Evolutionary conservation across 2,888 invertebrate genomes (phyloP).

Genomic region (Chirona hameri): DNA sequence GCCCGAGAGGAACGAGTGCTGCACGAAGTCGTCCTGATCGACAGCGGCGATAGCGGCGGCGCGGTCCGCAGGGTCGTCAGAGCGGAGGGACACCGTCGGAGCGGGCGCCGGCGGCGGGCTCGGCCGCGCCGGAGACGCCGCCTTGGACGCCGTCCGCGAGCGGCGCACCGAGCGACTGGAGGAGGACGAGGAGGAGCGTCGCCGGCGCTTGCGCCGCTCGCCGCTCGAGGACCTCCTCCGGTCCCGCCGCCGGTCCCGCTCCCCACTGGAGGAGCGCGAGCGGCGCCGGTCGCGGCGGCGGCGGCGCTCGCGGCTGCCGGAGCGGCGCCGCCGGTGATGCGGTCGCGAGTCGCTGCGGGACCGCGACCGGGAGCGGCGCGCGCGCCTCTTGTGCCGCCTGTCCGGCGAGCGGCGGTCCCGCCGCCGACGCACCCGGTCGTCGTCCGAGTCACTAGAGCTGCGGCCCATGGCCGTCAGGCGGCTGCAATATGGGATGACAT

Average conservation of each 20-base stretch:
- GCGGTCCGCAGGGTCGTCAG: not conserved
- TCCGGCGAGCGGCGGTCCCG: not conserved
- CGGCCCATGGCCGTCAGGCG: not conserved
- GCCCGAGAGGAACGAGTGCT: conserved; percentile 6
- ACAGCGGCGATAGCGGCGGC: not conserved
- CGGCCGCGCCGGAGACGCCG: not conserved
- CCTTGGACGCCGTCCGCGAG: not conserved
- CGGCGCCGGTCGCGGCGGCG: not conserved
- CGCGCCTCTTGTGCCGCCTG: conserved; percentile 10
- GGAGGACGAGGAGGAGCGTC: not conserved
- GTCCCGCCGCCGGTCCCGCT: not conserved
- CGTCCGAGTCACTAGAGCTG: not conserved
- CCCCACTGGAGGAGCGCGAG: not conserved
- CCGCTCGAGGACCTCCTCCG: not conserved
- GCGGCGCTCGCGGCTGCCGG: not conserved
- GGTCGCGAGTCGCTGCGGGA: not conserved
- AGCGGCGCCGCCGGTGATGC: not conserved
- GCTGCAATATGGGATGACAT: not conserved
- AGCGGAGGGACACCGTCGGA: not conserved
- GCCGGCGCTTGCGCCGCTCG: not conserved
- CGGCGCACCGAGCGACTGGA: not conserved
- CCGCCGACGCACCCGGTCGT: not conserved
- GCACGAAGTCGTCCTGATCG: conserved; percentile 4
- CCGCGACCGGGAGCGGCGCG: not conserved
- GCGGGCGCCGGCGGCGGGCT: not conserved